Conservation (phyloP, 2,113 vertebrate species). For the Ivindomyrus marchei region DNA sequence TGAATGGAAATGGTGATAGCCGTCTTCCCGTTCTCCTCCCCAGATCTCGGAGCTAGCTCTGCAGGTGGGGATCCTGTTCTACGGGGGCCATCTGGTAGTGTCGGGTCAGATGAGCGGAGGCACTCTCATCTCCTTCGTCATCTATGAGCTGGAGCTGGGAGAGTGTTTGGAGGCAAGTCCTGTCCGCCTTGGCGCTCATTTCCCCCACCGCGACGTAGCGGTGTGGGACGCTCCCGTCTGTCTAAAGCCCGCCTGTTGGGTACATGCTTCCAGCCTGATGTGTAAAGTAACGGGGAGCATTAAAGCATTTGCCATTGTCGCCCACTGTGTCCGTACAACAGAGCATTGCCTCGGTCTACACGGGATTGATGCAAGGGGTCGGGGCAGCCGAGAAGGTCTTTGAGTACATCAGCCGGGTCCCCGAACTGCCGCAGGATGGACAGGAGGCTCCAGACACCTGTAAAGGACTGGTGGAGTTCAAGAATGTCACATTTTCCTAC, state of each 20-base stretch:
- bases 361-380: constrained; percentile 91
- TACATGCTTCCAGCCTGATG: neutral
- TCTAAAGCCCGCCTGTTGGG: neutral
- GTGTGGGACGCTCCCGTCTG: neutral
- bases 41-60: constrained; percentile 82
- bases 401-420: constrained; percentile 83
- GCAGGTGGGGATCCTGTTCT: constrained; percentile 85
- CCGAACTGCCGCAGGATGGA: constrained; percentile 67
- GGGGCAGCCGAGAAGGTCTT: constrained; percentile 96
- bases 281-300: neutral
- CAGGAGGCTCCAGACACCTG: constrained; percentile 69
- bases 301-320: neutral
- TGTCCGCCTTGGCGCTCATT: neutral
- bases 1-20: neutral
- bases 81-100: constrained; percentile 84
- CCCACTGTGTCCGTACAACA: constrained; percentile 29
- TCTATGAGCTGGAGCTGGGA: constrained; percentile 85
- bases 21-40: constrained; percentile 21
- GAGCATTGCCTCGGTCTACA: constrained; percentile 87
- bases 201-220: neutral
- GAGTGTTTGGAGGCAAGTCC: constrained; percentile 82
- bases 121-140: constrained; percentile 80
- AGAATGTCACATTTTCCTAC: constrained; percentile 81
- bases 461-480: constrained; percentile 82
- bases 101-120: constrained; percentile 81